A percentile compares a stretch with the other conserved stretches of the same genome.
Evolutionary conservation across 2,797 vertebrate species (phyloP).

Genomic region (Coccyzus lansbergi): DNA sequence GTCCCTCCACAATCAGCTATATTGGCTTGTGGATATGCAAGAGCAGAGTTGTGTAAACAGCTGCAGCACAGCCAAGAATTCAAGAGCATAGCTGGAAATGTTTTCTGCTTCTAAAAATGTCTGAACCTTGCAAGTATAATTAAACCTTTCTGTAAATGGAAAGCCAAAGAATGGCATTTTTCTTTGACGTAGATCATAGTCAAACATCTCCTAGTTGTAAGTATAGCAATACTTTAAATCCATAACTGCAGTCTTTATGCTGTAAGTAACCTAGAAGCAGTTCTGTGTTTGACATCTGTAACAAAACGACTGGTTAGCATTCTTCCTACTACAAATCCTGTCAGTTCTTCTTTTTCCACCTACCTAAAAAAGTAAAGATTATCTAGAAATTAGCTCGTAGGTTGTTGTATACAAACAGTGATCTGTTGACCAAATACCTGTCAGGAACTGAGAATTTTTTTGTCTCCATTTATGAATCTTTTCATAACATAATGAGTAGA

Average conservation of each 20-base stretch:
- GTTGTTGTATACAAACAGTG: background rate
- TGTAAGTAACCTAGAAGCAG: slow-evolving; percentile 11
- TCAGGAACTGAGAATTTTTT: background rate
- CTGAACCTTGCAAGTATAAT: slow-evolving; percentile 13
- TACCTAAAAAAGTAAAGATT: background rate
- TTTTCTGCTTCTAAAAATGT: background rate
- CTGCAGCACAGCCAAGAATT: slow-evolving; percentile 19
- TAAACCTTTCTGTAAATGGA: slow-evolving; percentile 40
- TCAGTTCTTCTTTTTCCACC: background rate
- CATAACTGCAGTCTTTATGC: background rate
- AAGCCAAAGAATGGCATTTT: slow-evolving; percentile 17
- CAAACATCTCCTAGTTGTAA: background rate
- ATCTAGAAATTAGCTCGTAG: background rate
- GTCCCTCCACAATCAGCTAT: background rate
- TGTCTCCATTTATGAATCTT: background rate
- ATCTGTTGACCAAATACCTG: background rate
- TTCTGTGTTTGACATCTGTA: slow-evolving; percentile 11
- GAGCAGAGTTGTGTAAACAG: background rate
- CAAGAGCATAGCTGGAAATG: background rate
- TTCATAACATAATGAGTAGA: background rate
- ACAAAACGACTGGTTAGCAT: slow-evolving; percentile 9
- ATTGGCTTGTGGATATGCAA: background rate
- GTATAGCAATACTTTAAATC: background rate
- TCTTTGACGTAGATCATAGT: background rate
- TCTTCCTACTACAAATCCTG: background rate